Evolutionary conservation across 2,888 invertebrate genomes (phyloP), one percentile per base, ranked within the genome.

Genomic region (Drosophila leonis): DNA sequence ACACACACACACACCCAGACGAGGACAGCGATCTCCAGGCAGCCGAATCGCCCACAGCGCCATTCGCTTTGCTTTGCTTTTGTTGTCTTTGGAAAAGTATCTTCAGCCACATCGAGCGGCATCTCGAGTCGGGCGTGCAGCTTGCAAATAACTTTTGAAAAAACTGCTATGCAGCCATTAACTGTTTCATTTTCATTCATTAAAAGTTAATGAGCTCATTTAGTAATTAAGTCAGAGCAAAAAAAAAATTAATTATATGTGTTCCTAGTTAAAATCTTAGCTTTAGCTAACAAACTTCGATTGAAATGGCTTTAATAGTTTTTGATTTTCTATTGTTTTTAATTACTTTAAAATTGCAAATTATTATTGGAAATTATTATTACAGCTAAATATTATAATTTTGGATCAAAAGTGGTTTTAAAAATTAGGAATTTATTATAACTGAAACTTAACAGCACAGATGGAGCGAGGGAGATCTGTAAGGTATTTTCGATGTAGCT

Each of bases 11-110:
- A 75, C 54, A 59, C 54, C 68, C 63, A 69, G 72, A 60, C 49
- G 68, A 70, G 67, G 59, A 69, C 68, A 56, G 64, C 62, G 72
- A 81, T 80, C 82, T 77, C 79, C 83, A 75, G 81, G 82, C 82
- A 81, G 82, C 71, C 83, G 82, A 73, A 79, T 83, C 82, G 83
- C 83, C 82, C 70, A 81, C 83, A 83, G 83, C 75, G 72, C 80
- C 80, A 70, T 66, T 80, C 68, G 80, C 70, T 65, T 71, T 65
- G 80, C 70, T 69, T 70, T 65, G 66, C 79, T 77, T 75, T 77
- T 81, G 79, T 82, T 80, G 68, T 64, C 37, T 65, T 35, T 4
- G 48, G 48, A 51, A 65, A 71, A 49, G 64, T 69, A 39, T 51
- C 49, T 65, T 75, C 44, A 57, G 39, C 65, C 61, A 27, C 29